These are phyloP conservation scores for Coryphaenoides rupestris DNA, from an alignment of 2,113 vertebrate species.

Conservation along the genomic window DNA sequence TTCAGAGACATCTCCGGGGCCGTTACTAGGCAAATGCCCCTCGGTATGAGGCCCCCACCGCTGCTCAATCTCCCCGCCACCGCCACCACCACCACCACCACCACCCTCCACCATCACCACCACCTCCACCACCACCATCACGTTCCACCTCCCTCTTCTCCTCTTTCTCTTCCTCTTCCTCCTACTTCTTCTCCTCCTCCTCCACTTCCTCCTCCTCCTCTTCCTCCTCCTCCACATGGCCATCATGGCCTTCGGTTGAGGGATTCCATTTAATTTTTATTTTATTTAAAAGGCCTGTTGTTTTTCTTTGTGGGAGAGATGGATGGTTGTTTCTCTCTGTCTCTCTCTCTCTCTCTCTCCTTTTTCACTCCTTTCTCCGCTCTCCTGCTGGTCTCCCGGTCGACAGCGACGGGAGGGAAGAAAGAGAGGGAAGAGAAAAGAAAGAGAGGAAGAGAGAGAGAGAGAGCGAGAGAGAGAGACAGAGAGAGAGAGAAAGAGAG, in stretches of 20 bases:
- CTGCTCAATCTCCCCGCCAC: conserved; percentile 2
- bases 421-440: not conserved
- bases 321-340: not conserved
- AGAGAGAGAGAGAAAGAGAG: not conserved
- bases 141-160: no score
- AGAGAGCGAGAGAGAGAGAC: not conserved
- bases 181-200: not conserved
- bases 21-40: conserved; percentile 73
- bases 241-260: not conserved
- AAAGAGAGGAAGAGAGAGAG: not conserved
- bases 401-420: not conserved
- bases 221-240: not conserved
- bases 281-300: no score
- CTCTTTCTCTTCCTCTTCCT: not conserved
- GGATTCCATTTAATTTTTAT: not conserved
- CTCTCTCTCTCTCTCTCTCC: not conserved
- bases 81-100: not conserved
- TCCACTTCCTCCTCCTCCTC: not conserved
- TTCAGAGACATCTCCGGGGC: conserved; percentile 66
- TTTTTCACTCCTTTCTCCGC: not conserved
- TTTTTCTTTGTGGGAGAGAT: not conserved
- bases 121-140: no score
- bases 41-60: conserved; percentile 49
- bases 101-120: no score
- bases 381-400: not conserved